Base-by-base conservation (phyloP, 2,888 invertebrate species). In the Clostera curtula region DNA sequence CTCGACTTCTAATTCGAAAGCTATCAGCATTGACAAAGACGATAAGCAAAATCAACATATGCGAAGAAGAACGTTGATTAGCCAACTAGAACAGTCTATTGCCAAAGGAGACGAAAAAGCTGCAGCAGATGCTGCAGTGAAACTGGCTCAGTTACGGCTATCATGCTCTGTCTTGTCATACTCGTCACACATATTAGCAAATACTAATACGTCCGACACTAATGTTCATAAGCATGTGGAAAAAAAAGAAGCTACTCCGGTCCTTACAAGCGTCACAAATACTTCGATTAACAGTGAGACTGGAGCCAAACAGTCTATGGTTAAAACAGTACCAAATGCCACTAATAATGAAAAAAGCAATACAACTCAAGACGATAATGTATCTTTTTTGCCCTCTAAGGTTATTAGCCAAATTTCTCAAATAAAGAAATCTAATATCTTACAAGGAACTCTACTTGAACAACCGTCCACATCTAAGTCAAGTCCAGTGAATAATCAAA, bases 61-160 rank as follows among this genome's bases (percentile, higher is more conserved):
- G 6, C 63, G 56, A 43, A 69, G 76, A 11, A 64, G 80, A 37
- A 62, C 72, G 29, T 57, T 92, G 40, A 79, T 93, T 44, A 86
- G 87, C 59, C 86, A 90, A 63, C 75, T 95, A 27, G 93, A 94
- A 68, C 86, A 86, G 29, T 91, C 93, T 2, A 94, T 95, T 49
- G 88, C 90, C 2, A 88, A 87, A 56, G 93, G 93, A 4, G 89
- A 93, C 51, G 88, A 92, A 68, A 86, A 85, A 25, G 87, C 90
- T 43, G 93, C 94, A 2, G 90, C 93, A 0, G 87, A 87, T 38
- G 86, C 93, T 24, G 93, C 94, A 1, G 86, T 88, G 40, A 91
- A 93, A 65, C 74, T 94, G 43, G 93, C 93, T 0, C 88, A 91
- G 39, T 73, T 93, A 35, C 90, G 91, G 63, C 87, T 93, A 25